These are phyloP conservation scores for Drosophila mimetica DNA, from an alignment of 2,888 invertebrate species.

Conservation along the genomic window DNA sequence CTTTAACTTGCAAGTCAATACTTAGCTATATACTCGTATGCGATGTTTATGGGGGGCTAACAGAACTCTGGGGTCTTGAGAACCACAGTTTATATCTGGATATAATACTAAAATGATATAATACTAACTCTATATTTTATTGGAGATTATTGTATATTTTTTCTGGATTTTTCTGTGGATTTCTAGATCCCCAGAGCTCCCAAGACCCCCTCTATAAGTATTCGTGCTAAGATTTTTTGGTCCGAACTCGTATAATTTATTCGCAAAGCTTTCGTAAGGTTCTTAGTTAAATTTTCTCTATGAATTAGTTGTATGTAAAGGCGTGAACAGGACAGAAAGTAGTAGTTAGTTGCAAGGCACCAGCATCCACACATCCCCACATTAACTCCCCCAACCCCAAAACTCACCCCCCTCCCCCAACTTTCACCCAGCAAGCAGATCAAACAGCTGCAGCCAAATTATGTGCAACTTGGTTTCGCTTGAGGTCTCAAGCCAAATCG, in stretches of 20 bases:
- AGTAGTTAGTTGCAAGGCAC: slow-evolving; percentile 46
- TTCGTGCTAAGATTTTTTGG: slow-evolving; percentile 19
- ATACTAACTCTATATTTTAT: background rate
- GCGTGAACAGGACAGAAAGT: slow-evolving; percentile 38
- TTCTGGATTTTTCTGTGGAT: too few relatives aligned
- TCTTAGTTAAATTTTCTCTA: slow-evolving; percentile 63
- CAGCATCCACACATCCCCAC: slow-evolving; percentile 13
- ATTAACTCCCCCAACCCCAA: background rate
- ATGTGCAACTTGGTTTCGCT: slow-evolving; percentile 82
- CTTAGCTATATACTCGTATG: slow-evolving; percentile 30
- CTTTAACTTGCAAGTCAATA: slow-evolving; percentile 42
- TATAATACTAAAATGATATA: background rate
- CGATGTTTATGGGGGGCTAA: background rate
- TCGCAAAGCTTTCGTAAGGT: slow-evolving; percentile 45
- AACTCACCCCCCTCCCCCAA: background rate
- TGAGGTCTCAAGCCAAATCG: slow-evolving; percentile 81
- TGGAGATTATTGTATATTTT: too few relatives aligned
- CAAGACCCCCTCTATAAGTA: slow-evolving; percentile 5
- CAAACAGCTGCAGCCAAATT: slow-evolving; percentile 59
- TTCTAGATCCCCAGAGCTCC: background rate
- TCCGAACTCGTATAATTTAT: slow-evolving; percentile 44
- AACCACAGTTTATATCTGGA: background rate
- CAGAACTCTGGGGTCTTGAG: background rate
- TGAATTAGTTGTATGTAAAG: slow-evolving; percentile 64
- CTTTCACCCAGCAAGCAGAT: slow-evolving; percentile 19